Evolutionary conservation across 1,140 invertebrate species (phyloP).

Genomic region (Hermetia illucens): DNA sequence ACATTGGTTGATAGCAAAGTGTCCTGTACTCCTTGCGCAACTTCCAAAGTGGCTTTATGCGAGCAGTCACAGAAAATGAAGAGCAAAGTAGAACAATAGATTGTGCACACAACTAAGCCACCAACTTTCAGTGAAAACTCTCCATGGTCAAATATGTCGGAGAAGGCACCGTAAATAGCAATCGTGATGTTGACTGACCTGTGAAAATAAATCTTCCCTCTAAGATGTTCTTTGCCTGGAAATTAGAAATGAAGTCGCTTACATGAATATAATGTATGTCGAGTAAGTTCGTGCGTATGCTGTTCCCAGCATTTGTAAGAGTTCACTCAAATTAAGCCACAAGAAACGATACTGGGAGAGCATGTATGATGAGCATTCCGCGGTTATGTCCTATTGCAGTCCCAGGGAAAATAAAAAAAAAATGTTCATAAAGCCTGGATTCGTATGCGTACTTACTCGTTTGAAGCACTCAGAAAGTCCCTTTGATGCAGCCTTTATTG

Average conservation of each 20-base stretch:
- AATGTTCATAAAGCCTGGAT: background rate
- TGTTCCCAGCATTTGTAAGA: conserved; percentile 41
- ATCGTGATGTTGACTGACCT: conserved; percentile 38
- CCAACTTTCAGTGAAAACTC: conserved; percentile 44
- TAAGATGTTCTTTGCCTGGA: too few species aligned
- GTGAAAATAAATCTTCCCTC: conserved; percentile 1
- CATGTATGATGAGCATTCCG: conserved; percentile 34
- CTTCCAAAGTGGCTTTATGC: conserved; percentile 38
- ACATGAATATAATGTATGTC: conserved; percentile 44
- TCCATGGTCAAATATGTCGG: conserved; percentile 42
- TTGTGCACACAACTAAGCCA: conserved; percentile 40
- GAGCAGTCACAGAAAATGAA: conserved; percentile 45
- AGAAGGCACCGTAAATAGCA: conserved; percentile 41
- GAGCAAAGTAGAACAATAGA: conserved; percentile 39
- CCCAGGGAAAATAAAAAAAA: background rate
- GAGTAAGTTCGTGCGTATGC: conserved; percentile 46
- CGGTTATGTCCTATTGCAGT: conserved; percentile 33
- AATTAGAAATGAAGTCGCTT: too few species aligned
- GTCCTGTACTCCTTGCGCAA: conserved; percentile 38
- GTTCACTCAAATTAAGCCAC: conserved; percentile 43
- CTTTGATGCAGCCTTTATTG: conserved; percentile 40
- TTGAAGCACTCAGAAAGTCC: conserved; percentile 34
- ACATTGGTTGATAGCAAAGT: conserved; percentile 38
- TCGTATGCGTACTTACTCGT: conserved; percentile 18
- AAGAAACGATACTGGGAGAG: conserved; percentile 40